Conservation (phyloP, 2,888 invertebrate species). For the Chaetogeoica ovagalla region DNA sequence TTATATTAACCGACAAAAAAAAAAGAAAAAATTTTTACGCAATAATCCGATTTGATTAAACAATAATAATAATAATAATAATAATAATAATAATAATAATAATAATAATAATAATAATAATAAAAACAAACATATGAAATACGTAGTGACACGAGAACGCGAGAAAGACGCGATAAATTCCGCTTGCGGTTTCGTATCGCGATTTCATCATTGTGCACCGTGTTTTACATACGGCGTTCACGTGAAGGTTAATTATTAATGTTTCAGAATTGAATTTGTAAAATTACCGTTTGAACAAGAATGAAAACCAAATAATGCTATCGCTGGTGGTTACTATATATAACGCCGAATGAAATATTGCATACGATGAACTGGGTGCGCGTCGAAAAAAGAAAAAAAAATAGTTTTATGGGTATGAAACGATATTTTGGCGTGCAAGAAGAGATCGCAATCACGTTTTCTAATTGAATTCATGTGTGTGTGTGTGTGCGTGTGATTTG, state of each 20-base stretch:
- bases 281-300: constrained; percentile 2
- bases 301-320: background rate
- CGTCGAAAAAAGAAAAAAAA: background rate
- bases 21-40: background rate
- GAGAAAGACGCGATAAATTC: constrained; percentile 6
- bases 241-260: constrained; percentile 42
- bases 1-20: no score
- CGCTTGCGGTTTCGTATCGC: constrained; percentile 4
- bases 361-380: background rate
- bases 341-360: constrained; percentile 4
- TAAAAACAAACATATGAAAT: background rate
- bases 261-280: constrained; percentile 30
- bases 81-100: no score
- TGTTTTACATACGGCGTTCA: background rate
- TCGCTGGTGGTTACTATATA: background rate
- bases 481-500: no score
- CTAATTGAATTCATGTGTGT: background rate
- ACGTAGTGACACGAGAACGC: background rate
- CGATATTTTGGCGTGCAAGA: background rate
- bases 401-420: background rate
- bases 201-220: constrained; percentile 4
- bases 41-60: constrained; percentile 1
- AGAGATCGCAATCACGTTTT: background rate
- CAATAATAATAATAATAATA: no score
- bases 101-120: no score